Evolutionary conservation across 1,140 invertebrate species (phyloP).

Genomic region (Drosophila saltans): DNA sequence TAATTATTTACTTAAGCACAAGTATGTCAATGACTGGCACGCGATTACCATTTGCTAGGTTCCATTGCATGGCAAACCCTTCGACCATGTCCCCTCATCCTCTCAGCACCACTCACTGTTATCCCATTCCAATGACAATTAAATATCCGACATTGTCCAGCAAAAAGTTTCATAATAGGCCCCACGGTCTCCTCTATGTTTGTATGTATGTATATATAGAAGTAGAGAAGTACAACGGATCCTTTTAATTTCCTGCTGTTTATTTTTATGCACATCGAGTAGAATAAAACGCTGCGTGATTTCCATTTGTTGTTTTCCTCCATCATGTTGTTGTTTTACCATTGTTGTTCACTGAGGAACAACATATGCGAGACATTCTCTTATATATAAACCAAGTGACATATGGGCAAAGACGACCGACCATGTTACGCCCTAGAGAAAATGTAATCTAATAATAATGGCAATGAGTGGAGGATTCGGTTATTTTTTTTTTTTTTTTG

Average conservation of each 20-base stretch:
- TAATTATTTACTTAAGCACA: conserved; percentile 24
- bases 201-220: conserved; percentile 1
- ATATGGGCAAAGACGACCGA: not conserved
- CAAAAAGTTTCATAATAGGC: conserved; percentile 57
- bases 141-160: conserved; percentile 65
- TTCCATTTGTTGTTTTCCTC: conserved; percentile 55
- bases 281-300: conserved; percentile 62
- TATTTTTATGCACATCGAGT: conserved; percentile 64
- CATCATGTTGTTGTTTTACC: not conserved
- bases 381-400: conserved; percentile 36
- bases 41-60: conserved; percentile 44
- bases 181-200: conserved; percentile 15
- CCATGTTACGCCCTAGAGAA: conserved; percentile 6
- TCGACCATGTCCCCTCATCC: not conserved
- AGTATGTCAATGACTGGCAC: conserved; percentile 67
- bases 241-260: conserved; percentile 80
- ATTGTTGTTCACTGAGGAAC: not conserved
- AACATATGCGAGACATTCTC: conserved; percentile 69
- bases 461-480: not conserved
- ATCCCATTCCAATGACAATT: conserved; percentile 44
- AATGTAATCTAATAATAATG: conserved; percentile 62
- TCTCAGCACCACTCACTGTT: not conserved
- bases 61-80: not conserved
- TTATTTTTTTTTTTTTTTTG: no score
- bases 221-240: conserved; percentile 37